Conservation (phyloP, 2,888 invertebrate genomes). For the Polydrusus cervinus region DNA sequence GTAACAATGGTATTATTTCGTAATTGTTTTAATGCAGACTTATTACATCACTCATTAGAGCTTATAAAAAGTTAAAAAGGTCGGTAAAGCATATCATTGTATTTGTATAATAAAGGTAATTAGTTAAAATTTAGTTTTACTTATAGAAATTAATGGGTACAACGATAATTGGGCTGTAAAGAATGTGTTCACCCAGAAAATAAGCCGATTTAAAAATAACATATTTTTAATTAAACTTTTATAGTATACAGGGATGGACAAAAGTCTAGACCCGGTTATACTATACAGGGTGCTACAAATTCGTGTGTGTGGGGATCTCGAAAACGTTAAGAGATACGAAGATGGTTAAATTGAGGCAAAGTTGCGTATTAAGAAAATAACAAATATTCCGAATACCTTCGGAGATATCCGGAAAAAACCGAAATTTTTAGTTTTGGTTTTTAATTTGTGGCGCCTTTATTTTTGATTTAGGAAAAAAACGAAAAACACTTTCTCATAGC, state of each 20-base stretch:
- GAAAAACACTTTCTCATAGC: no score
- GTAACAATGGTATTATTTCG: conserved; percentile 42
- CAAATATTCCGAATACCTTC: no score
- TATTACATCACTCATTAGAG: conserved; percentile 34
- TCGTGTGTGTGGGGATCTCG: no score
- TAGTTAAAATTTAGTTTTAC: conserved; percentile 20
- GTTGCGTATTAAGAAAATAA: no score
- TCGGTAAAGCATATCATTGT: conserved; percentile 47
- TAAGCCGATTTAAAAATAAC: neutral
- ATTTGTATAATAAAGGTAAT: conserved; percentile 39
- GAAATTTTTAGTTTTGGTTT: no score
- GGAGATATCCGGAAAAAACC: no score
- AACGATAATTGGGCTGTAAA: conserved; percentile 25
- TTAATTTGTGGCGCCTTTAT: no score
- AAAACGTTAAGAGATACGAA: no score
- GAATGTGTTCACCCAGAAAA: conserved; percentile 22
- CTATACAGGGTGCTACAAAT: no score
- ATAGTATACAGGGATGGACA: neutral
- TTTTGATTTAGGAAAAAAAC: no score
- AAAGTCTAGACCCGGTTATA: no score
- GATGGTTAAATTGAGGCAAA: no score
- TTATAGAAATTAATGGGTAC: conserved; percentile 12
- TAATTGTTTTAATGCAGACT: conserved; percentile 35
- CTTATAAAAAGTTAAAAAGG: conserved; percentile 45
- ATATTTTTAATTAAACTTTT: neutral